These are phyloP conservation scores for Andrena haemorrhoa DNA, from an alignment of 2,888 invertebrate genomes.

Conservation along the genomic window DNA sequence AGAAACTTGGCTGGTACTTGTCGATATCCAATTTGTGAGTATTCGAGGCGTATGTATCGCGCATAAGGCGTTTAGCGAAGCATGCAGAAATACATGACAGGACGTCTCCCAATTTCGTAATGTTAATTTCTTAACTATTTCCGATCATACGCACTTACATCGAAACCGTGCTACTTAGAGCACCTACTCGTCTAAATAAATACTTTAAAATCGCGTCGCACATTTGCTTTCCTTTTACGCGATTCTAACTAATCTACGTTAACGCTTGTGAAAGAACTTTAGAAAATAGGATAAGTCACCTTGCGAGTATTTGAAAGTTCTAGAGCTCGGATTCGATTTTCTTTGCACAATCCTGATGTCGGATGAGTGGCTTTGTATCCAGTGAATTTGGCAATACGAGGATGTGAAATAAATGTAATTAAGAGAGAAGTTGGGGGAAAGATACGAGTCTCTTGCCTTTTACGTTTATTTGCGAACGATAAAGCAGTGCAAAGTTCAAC, in stretches of 20 bases:
- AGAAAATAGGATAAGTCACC: neutral
- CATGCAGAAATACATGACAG: neutral
- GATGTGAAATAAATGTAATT: neutral
- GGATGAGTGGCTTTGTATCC: neutral
- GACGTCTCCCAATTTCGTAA: conserved; percentile 22
- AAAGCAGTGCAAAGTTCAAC: neutral
- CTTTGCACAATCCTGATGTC: conserved; percentile 20
- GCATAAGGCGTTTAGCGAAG: neutral
- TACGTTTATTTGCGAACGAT: neutral
- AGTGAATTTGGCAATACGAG: neutral
- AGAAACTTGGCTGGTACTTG: conserved; percentile 76
- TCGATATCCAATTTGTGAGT: conserved; percentile 77
- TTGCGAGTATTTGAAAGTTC: neutral
- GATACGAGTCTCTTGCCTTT: neutral
- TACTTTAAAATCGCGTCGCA: neutral
- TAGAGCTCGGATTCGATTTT: neutral
- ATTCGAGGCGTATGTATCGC: neutral
- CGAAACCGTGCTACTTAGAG: neutral
- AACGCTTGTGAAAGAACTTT: neutral
- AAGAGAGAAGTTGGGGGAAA: neutral
- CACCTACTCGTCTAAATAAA: neutral
- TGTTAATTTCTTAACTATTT: conserved; percentile 15
- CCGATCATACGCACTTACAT: conserved; percentile 7
- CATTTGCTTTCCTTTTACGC: neutral
- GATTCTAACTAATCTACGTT: too few species aligned